These are phyloP conservation scores for Cairina moschata DNA, from an alignment of 2,113 vertebrate genomes.

Conservation along the genomic window DNA sequence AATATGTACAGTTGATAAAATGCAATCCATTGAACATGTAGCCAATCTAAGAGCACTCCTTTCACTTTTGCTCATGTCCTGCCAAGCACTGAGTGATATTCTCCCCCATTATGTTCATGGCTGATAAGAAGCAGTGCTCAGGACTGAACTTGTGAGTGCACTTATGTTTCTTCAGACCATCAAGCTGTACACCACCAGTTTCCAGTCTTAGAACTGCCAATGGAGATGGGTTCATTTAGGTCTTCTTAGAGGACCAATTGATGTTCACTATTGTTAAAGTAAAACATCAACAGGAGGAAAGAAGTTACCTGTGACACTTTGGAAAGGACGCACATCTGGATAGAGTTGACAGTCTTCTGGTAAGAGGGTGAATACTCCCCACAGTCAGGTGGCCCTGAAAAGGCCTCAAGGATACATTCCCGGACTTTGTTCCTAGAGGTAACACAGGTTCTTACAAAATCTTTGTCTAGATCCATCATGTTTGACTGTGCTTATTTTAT, in stretches of 20 bases:
- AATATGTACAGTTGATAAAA: not conserved
- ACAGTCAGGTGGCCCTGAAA: slow-evolving; percentile 87
- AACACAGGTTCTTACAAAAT: not conserved
- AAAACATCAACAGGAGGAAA: not conserved
- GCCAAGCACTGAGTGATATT: not conserved
- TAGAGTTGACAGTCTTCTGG: slow-evolving; percentile 92
- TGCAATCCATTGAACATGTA: not conserved
- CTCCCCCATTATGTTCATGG: not conserved
- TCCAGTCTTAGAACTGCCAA: not conserved
- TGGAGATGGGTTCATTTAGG: not conserved
- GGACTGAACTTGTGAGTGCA: not conserved
- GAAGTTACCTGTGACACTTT: slow-evolving; percentile 82
- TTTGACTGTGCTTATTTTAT: not conserved
- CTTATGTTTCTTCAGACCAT: slow-evolving; percentile 36
- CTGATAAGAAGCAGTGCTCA: not conserved
- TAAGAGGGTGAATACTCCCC: slow-evolving; percentile 93
- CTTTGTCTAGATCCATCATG: not conserved
- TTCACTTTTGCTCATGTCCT: not conserved
- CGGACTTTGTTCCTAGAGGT: slow-evolving; percentile 81
- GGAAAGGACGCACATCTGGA: slow-evolving; percentile 83
- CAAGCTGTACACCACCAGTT: slow-evolving; percentile 31
- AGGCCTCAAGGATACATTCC: slow-evolving; percentile 86
- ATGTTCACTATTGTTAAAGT: not conserved
- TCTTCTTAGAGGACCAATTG: not conserved
- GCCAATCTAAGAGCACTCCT: not conserved